Percentiles rank a stretch among this genome's conserved stretches.
These are phyloP conservation scores for Hydrochoerus hydrochaeris DNA, from an alignment of 2,113 vertebrate species.

Conservation along the genomic window DNA sequence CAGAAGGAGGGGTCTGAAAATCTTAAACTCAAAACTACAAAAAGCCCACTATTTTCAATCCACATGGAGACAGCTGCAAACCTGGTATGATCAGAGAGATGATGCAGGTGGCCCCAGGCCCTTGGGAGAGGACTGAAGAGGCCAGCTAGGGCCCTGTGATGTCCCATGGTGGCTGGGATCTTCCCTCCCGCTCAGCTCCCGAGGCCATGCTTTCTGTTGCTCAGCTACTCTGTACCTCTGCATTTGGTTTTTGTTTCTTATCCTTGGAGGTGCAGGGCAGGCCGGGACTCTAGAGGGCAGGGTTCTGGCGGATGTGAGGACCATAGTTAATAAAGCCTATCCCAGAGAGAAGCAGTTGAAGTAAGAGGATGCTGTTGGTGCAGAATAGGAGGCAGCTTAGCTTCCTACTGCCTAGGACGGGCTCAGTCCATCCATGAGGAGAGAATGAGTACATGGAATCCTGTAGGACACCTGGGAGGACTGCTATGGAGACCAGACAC, in stretches of 20 bases:
- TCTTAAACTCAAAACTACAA: conserved; percentile 63
- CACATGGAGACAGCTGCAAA: not conserved
- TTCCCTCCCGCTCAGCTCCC: not conserved
- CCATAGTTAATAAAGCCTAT: not conserved
- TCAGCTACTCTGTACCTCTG: not conserved
- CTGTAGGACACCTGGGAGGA: not conserved
- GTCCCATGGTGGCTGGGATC: not conserved
- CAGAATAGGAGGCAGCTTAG: not conserved
- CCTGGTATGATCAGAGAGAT: not conserved
- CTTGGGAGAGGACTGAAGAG: not conserved
- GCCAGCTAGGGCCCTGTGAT: not conserved
- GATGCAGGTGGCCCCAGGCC: not conserved
- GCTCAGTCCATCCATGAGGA: accelerated
- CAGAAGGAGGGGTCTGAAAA: conserved; percentile 63
- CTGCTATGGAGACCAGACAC: too few species aligned
- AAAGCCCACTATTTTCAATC: conserved; percentile 1
- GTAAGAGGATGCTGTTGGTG: not conserved
- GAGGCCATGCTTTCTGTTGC: not conserved
- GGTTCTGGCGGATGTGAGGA: not conserved
- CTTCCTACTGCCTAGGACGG: not conserved
- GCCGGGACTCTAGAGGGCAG: not conserved
- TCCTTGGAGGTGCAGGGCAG: not conserved
- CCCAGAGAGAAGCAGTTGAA: not conserved
- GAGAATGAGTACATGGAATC: accelerated
- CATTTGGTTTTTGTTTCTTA: not conserved